Evolutionary conservation across 2,113 vertebrate genomes (phyloP), one percentile per base, ranked within the genome.

Genomic region (Sorex fumeus): DNA sequence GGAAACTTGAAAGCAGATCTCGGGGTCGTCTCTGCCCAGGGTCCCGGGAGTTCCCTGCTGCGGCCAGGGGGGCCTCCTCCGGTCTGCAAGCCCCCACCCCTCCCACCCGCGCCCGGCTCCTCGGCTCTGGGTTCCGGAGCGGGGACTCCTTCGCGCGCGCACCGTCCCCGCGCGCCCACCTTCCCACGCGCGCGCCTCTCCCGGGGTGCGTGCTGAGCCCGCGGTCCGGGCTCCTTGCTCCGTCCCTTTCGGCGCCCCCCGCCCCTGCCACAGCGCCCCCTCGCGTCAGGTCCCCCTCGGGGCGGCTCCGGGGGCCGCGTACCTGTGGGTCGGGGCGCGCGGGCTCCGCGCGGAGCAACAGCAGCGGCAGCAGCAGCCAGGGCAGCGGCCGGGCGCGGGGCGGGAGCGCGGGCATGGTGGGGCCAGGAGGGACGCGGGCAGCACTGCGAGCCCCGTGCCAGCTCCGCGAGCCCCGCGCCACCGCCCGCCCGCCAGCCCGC

Each of bases 271-370:
- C 70, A 94, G 93, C 95, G 88, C 92, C 81, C 91, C 79, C 91
- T 94, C 15, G 92, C 82, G 90, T 92, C 47, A 21, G 19, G 32
- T 30, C 43, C n/a, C 72, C 57, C 34, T 19, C 57, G 0, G 40
- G 69, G 78, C 71, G 6, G 91, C 57, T 47, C 34, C 57, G 40
- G 0, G 47, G 43, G 2, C 34, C 32, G 18, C 87, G 5, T 95
- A 97, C 97, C 97, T 96, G 93, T 50, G 83, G 91, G 69, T 95
- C 64, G 1, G 95, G 80, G 64, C 32, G 88, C 76, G 43, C 77
- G 0, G 36, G 32, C 74, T 36, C 3, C 0, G 66, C 27, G 30
- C 7, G 74, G 21, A 91, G 91, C 74, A 90, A 77, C 62, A 53
- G 30, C 70, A 32, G 86, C 2, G 10, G 40, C 60, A 72, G 50